Base-by-base conservation (phyloP, 1,140 invertebrate species). In the Diabrotica undecimpunctata region DNA sequence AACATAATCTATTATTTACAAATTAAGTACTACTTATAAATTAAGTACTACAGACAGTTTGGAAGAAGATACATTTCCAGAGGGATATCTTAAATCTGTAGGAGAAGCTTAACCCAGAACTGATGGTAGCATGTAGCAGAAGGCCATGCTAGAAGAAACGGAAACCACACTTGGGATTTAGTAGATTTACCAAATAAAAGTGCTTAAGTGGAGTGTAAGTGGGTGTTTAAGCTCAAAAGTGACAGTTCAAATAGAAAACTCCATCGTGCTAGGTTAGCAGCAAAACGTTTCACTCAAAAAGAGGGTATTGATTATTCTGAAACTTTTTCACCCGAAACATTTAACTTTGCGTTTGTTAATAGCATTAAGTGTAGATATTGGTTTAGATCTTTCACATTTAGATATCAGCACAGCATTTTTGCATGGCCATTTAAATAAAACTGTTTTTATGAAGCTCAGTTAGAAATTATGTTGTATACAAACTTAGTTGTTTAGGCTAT, bases 301-400 rank as follows among this genome's bases (percentile, higher is more conserved):
- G 61, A 52, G 61, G 59, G 70, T 52, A 65, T 74, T 52, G 70
- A 81, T 59, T 69, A 57, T 39, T 13, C 46, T 37, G 65, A 71
- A 66, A 64, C 60, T 61, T 68, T 67, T 70, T 59, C 66, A 56
- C 65, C 65, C 62, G 58, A 66, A 64, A 54, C 64, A 71, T 54
- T 69, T 70, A 59, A 70, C 68, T 72, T 12, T 84, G 70, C 65
- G 78, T 72, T 46, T 70, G 14, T 66, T 83, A 38, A 65, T 83
- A 59, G 67, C 70, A 5, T 53, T 81, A 51, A 69, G 74, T 54
- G 76, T 74, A 11, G 54, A 74, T 25, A 63, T 74, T 57, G 70
- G 73, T 61, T 59, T 76, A 54, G 54, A 73, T 10, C 64, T 75
- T 51, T 37, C 62, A 67, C 61, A 70, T 68, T 68, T 70, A 54